Evolutionary conservation across 1,140 invertebrate genomes (phyloP), one percentile per base, ranked within the genome.

Genomic region (Cephus cinctus): DNA sequence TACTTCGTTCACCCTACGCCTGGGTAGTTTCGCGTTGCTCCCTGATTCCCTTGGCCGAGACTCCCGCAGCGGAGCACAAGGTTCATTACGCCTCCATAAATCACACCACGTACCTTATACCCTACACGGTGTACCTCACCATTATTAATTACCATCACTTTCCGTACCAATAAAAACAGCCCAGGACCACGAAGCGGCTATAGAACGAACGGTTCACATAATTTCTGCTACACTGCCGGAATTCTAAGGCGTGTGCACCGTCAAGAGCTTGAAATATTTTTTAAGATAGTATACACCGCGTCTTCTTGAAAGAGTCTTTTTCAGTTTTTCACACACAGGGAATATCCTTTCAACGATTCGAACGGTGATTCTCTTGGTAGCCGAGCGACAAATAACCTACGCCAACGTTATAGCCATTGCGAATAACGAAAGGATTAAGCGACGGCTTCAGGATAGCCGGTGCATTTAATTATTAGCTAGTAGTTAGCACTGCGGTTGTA

Each of bases 391-490:
- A n/a, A n/a, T n/a, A n/a, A n/a, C n/a, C n/a, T n/a, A n/a, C n/a
- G n/a, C n/a, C 22, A 22, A 31, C 20, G 39, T 47, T 35, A 52
- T 50, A 45, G 52, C 52, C 45, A 49, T 62, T 48, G 55, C 39
- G 49, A 46, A 30, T 56, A 62, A 62, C 58, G 58, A 61, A 42
- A 49, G 58, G 44, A 61, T 61, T 61, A 56, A 59, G 61, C 56
- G 52, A 56, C 48, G 31, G 44, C 47, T 32, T 31, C 32, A 42
- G 31, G 32, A 35, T 50, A 52, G 36, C 43, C 31, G 45, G 35
- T 23, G 47, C 45, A 48, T 58, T 63, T 58, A 61, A 61, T 63
- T 61, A 63, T 63, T 63, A 61, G 20, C 43, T 38, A n/a, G n/a
- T n/a, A n/a, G n/a, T n/a, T n/a, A n/a, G n/a, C n/a, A n/a, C n/a